Evolutionary conservation across 2,113 vertebrate genomes (phyloP).

Genomic region (Papio anubis): DNA sequence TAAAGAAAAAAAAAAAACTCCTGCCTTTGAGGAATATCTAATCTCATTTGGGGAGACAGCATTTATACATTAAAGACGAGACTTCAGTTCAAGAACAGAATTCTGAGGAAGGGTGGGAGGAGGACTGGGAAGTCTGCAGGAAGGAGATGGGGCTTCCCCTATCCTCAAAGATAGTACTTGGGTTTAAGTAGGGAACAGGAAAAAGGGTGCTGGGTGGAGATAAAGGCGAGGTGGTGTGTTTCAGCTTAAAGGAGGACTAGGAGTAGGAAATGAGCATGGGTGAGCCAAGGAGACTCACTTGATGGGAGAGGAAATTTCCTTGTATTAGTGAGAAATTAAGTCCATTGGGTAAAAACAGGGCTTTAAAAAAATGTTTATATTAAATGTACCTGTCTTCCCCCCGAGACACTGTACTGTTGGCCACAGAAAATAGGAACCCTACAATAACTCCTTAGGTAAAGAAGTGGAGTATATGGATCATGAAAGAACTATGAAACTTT

Average conservation of each 20-base stretch:
- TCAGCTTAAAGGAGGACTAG: not conserved
- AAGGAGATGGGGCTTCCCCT: not conserved
- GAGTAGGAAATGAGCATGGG: not conserved
- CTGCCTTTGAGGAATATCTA: not conserved
- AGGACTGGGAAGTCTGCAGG: not conserved
- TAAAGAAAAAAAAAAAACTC: not conserved
- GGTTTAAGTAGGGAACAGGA: not conserved
- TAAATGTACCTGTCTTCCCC: not conserved
- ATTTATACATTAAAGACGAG: not conserved
- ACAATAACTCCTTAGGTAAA: not conserved
- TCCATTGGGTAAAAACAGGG: not conserved
- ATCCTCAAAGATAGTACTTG: not conserved
- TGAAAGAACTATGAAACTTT: not conserved
- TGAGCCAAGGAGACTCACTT: not conserved
- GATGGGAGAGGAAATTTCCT: not conserved
- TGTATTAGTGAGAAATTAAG: not conserved
- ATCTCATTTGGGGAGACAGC: not conserved
- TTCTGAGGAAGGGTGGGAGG: not conserved
- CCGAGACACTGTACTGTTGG: not conserved
- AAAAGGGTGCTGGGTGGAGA: not conserved
- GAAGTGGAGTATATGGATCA: not conserved
- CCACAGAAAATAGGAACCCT: not conserved
- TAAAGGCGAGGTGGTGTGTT: not conserved
- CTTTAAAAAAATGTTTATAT: not conserved
- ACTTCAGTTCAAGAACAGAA: not conserved